Percentiles rank a stretch among this genome's conserved stretches.
phyloP scores from a whole-genome alignment of 2,113 vertebrate species.

The Cebidichthys violaceus region DNA sequence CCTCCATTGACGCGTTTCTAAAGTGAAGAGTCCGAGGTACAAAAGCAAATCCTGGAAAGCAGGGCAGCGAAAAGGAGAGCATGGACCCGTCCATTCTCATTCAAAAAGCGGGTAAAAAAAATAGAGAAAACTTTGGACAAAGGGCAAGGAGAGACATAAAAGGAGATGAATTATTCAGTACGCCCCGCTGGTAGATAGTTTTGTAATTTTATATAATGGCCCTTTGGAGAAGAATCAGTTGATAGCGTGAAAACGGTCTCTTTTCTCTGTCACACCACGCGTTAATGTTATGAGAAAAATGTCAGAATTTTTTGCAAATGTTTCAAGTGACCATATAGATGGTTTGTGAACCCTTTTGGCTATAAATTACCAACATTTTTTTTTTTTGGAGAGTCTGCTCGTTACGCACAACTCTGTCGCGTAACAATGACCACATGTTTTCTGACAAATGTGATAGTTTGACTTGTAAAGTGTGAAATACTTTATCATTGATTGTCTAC shows the following conservation, averaged over 20 bases:
- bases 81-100: conserved; percentile 85
- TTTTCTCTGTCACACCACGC: conserved; percentile 75
- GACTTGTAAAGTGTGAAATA: conserved; percentile 16
- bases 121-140: conserved; percentile 86
- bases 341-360: conserved; percentile 37
- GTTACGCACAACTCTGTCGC: conserved; percentile 38
- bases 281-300: conserved; percentile 62
- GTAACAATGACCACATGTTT: not conserved
- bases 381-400: conserved; percentile 6
- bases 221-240: conserved; percentile 83
- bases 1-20: conserved; percentile 85
- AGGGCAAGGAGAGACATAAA: conserved; percentile 87
- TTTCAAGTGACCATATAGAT: conserved; percentile 30
- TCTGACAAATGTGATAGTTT: conserved; percentile 19
- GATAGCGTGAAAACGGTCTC: conserved; percentile 85
- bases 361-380: conserved; percentile 17
- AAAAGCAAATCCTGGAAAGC: conserved; percentile 85
- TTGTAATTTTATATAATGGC: conserved; percentile 89
- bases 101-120: conserved; percentile 82
- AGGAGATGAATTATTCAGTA: conserved; percentile 88
- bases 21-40: conserved; percentile 83
- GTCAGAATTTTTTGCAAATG: conserved; percentile 59
- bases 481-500: conserved; percentile 6
- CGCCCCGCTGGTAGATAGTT: conserved; percentile 91
- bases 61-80: conserved; percentile 63